Conservation (phyloP, 1,140 invertebrate species). For the Phymastichus coffea region DNA sequence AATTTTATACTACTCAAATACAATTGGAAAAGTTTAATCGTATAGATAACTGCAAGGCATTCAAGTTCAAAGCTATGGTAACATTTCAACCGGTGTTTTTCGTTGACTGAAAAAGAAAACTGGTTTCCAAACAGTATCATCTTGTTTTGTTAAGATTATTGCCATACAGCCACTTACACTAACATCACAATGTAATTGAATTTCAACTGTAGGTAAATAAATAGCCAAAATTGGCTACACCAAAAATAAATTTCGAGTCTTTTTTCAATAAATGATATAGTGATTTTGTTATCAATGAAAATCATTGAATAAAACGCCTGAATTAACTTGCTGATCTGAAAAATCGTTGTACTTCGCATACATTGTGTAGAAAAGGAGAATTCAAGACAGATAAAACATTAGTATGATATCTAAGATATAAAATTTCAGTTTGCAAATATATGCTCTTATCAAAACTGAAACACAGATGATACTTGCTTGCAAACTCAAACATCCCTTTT, state of each 20-base stretch:
- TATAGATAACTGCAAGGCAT: conserved; percentile 31
- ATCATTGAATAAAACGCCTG: conserved; percentile 39
- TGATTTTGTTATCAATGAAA: conserved; percentile 41
- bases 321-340: conserved; percentile 45
- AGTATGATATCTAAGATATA: conserved; percentile 17
- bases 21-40: conserved; percentile 32
- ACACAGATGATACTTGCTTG: not conserved
- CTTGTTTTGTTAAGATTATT: conserved; percentile 34
- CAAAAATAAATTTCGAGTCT: conserved; percentile 27
- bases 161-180: conserved; percentile 34
- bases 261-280: conserved; percentile 42
- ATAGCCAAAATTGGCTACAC: conserved; percentile 34
- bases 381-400: conserved; percentile 40
- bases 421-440: not conserved
- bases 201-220: conserved; percentile 27
- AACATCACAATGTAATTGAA: conserved; percentile 33
- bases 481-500: conserved; percentile 3
- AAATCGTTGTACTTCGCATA: conserved; percentile 42
- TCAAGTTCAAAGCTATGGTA: conserved; percentile 29
- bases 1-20: conserved; percentile 27
- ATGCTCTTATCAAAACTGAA: conserved; percentile 16
- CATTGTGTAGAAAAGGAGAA: conserved; percentile 34
- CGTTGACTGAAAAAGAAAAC: conserved; percentile 38
- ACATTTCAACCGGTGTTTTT: conserved; percentile 6
- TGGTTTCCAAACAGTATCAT: conserved; percentile 28